Percentiles rank a stretch among this genome's conserved stretches.
Evolutionary conservation across 1,140 invertebrate species (phyloP).

Genomic region (Drosophila pandora): DNA sequence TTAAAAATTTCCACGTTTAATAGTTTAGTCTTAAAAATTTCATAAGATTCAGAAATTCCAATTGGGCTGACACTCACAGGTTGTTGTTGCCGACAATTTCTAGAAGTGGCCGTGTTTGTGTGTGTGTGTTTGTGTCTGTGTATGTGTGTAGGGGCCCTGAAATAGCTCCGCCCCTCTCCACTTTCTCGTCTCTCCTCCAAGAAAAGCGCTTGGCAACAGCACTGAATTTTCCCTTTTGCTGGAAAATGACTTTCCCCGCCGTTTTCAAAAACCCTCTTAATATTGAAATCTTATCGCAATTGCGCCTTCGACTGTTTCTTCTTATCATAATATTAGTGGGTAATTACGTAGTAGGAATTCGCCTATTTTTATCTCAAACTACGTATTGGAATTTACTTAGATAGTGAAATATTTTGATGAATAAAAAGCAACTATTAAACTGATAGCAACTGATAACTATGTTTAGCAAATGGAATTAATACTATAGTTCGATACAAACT

Average conservation of each 20-base stretch:
- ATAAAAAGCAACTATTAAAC: too few relatives aligned
- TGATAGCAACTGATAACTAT: too few relatives aligned
- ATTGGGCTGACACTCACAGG: slow-evolving; percentile 24
- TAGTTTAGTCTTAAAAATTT: neutral
- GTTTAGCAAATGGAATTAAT: too few relatives aligned
- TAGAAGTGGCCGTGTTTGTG: slow-evolving; percentile 40
- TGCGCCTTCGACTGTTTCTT: neutral
- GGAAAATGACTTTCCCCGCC: slow-evolving; percentile 19
- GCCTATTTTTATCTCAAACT: neutral
- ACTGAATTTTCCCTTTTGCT: slow-evolving; percentile 30
- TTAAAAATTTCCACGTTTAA: neutral
- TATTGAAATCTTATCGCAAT: slow-evolving; percentile 2
- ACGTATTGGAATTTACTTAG: slow-evolving; percentile 10
- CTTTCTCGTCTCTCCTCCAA: too few relatives aligned
- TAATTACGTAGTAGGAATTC: slow-evolving; percentile 3
- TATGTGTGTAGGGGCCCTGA: slow-evolving; percentile 35
- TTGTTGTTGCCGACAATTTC: slow-evolving; percentile 57
- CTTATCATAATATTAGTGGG: neutral
- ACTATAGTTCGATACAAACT: too few relatives aligned
- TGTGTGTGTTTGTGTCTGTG: slow-evolving; percentile 13
- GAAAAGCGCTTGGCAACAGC: slow-evolving; percentile 63
- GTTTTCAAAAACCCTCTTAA: neutral
- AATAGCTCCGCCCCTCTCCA: slow-evolving; percentile 33
- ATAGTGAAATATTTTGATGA: slow-evolving; percentile 22
- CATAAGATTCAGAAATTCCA: slow-evolving; percentile 1